Base-by-base conservation (phyloP, 2,888 invertebrate genomes). In the Cephus rjabovi region DNA sequence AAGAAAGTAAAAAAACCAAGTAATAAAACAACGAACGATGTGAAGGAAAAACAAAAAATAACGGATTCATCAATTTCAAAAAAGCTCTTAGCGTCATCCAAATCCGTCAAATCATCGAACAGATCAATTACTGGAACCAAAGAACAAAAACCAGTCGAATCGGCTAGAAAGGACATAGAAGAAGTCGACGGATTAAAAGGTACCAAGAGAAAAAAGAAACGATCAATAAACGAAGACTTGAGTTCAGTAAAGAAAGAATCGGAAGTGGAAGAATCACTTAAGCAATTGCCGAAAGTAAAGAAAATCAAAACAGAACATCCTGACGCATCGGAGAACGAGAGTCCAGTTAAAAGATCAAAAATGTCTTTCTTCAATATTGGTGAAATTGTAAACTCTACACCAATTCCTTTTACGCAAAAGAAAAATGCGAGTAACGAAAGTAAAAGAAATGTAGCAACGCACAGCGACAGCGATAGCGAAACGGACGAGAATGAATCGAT, bases 271-370 rank as follows among this genome's bases (percentile, higher is more conserved):
- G 69, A 78, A 71, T 71, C 77, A 74, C 15, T 12, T 70, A 78
- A 73, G 37, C 80, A 73, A 75, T 79, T 73, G 31, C 79, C 71
- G 80, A 83, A 78, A 69, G n/a, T 15, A 80, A 82, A 76, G 71
- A 30, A 73, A 73, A 75, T 70, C 30, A 69, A 77, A 34, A 35
- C 15, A 40, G 40, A 40, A 40, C 4, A 15, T 40, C 15, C 40
- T 4, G 40, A 40, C 40, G 1, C 40, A 40, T 15, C 40, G 40
- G 15, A 40, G 4, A 40, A 40, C 1, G 15, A 4, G 1, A 40
- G 40, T 40, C 40, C 40, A 40, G 12, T 40, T 40, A 40, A 40
- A 1, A 40, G 15, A 15, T 12, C 40, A 12, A 40, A 15, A 40
- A 40, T 15, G 40, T 15, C 40, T 15, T 40, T 40, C 15, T 40